These are phyloP conservation scores for Ectemnius cavifrons DNA, from an alignment of 2,888 invertebrate species.

Conservation along the genomic window DNA sequence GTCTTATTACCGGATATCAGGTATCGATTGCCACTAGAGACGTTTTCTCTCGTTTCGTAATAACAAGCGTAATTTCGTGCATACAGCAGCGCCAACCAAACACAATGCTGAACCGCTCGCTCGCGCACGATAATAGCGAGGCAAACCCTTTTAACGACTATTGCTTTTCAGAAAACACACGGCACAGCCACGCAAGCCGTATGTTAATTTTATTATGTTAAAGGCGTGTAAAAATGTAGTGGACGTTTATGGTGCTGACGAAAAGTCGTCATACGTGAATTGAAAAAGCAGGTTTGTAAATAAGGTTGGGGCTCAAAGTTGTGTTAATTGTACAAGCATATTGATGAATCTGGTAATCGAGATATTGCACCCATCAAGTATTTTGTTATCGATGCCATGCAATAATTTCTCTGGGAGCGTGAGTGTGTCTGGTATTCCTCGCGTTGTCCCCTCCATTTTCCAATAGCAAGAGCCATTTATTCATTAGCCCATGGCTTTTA, in stretches of 20 bases:
- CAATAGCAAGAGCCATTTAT: too few species aligned
- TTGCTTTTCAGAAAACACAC: too few species aligned
- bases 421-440: too few species aligned
- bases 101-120: conserved; percentile 12
- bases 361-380: conserved; percentile 22
- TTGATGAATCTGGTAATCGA: not conserved
- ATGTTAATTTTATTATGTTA: too few species aligned
- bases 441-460: too few species aligned
- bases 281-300: not conserved
- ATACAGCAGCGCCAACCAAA: conserved; percentile 1
- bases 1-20: conserved; percentile 55
- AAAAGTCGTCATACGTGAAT: not conserved
- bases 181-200: too few species aligned
- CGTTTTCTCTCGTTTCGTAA: conserved; percentile 50
- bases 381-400: conserved; percentile 31
- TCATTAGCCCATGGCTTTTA: not conserved
- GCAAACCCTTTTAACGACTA: too few species aligned
- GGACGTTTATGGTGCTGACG: too few species aligned
- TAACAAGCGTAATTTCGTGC: conserved; percentile 36
- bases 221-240: too few species aligned
- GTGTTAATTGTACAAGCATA: too few species aligned
- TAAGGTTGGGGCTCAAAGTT: too few species aligned
- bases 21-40: conserved; percentile 47
- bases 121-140: not conserved
- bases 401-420: conserved; percentile 15